Percentiles rank a stretch among this genome's conserved stretches.
These are phyloP conservation scores for Drosophila sulfurigaster DNA, from an alignment of 1,140 invertebrate species.

Conservation along the genomic window DNA sequence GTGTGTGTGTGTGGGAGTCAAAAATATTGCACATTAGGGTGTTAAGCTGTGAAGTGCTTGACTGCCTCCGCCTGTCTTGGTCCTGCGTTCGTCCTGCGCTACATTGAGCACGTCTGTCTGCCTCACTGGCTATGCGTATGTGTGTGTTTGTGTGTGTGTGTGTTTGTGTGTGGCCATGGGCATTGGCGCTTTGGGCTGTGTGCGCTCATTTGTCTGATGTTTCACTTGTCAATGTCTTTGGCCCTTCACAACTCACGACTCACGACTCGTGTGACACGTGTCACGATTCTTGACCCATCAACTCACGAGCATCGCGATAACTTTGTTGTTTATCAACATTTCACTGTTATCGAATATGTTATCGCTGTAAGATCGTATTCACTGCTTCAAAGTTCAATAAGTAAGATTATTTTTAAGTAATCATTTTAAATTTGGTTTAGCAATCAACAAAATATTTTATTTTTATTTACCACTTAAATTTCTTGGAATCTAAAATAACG, in stretches of 20 bases:
- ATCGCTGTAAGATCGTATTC: too few species aligned
- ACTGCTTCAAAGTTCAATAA: too few species aligned
- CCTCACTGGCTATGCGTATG: constrained; percentile 14
- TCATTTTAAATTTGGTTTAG: too few species aligned
- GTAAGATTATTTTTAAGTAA: too few species aligned
- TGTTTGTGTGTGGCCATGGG: constrained; percentile 14
- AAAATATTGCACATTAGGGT: constrained; percentile 84
- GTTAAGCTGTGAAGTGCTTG: constrained; percentile 84
- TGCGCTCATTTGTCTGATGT: constrained; percentile 58
- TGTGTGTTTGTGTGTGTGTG: constrained; percentile 13
- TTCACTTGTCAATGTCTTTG: constrained; percentile 55
- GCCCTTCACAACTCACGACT: constrained; percentile 3
- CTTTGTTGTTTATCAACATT: too few species aligned
- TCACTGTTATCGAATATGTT: background rate
- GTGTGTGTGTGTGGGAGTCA: constrained; percentile 49
- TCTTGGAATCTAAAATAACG: too few species aligned
- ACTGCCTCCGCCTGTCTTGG: constrained; percentile 41
- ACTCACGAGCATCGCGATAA: background rate
- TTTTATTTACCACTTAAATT: too few species aligned
- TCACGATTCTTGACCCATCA: constrained; percentile 5
- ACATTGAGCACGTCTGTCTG: constrained; percentile 41
- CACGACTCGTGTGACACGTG: background rate
- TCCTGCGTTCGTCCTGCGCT: constrained; percentile 29
- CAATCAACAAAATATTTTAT: too few species aligned
- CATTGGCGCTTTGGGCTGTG: constrained; percentile 31